phyloP scores from a whole-genome alignment of 2,888 invertebrate species.

The Andrena bicolor region DNA sequence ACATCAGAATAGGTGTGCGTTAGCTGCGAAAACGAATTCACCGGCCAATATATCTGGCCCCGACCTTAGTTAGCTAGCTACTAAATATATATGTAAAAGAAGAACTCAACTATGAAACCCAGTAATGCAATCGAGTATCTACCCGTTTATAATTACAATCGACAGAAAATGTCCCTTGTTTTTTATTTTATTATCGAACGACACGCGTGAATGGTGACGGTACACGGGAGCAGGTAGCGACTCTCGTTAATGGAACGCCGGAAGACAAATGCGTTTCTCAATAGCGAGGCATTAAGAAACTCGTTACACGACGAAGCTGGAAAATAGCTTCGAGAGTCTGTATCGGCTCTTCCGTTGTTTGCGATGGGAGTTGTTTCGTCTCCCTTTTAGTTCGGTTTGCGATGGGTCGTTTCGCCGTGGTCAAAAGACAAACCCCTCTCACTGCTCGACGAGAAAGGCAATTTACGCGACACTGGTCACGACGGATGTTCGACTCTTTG shows the following conservation, averaged over 20 bases:
- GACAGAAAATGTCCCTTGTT: too few species aligned
- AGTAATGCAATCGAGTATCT: too few species aligned
- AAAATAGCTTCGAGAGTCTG: conserved; percentile 37
- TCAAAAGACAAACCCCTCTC: conserved; percentile 16
- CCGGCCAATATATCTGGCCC: too few species aligned
- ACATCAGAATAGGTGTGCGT: too few species aligned
- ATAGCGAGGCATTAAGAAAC: conserved; percentile 54
- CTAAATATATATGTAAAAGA: too few species aligned
- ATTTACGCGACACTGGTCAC: conserved; percentile 23
- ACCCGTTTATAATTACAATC: too few species aligned
- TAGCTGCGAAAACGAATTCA: too few species aligned
- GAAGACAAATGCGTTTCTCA: conserved; percentile 53
- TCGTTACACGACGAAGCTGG: conserved; percentile 47
- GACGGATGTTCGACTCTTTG: conserved; percentile 1
- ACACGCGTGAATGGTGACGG: background rate
- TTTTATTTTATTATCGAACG: conserved; percentile 3
- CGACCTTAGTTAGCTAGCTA: too few species aligned
- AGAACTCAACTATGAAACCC: too few species aligned
- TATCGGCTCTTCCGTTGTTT: conserved; percentile 41
- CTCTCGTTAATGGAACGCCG: conserved; percentile 40
- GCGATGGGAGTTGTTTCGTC: conserved; percentile 16
- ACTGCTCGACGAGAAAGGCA: conserved; percentile 20
- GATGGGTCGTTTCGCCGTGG: conserved; percentile 44
- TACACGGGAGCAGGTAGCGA: background rate
- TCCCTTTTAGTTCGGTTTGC: conserved; percentile 24